These are phyloP conservation scores for Tryphoninae sp. DNA, from an alignment of 2,888 invertebrate genomes.

Conservation along the genomic window DNA sequence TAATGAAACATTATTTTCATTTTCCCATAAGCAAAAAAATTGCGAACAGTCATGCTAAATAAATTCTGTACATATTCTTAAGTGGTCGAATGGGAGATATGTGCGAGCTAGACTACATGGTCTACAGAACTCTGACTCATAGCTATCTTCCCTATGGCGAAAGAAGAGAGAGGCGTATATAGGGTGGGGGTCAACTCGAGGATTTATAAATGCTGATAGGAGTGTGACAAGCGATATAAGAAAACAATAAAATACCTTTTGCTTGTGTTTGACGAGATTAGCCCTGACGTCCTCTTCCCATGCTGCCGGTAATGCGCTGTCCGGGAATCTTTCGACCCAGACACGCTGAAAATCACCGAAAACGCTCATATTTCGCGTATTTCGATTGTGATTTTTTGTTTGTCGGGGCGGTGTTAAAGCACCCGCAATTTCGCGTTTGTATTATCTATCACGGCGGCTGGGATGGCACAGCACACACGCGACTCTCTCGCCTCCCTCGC, in stretches of 20 bases:
- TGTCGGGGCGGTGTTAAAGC: not conserved
- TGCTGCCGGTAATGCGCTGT: conserved; percentile 93
- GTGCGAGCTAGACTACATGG: not conserved
- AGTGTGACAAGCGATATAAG: not conserved
- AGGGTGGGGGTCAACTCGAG: not conserved
- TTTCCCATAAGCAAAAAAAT: not conserved
- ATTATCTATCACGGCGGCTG: not conserved
- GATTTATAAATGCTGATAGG: not conserved
- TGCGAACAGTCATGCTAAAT: not conserved
- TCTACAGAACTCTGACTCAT: conserved; percentile 19
- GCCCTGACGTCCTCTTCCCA: conserved; percentile 97
- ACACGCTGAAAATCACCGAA: conserved; percentile 95
- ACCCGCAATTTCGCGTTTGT: not conserved
- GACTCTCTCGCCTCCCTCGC: conserved; percentile 51
- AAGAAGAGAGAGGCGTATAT: not conserved
- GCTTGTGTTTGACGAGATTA: conserved; percentile 94
- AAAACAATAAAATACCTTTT: conserved; percentile 83
- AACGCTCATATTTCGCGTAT: conserved; percentile 85
- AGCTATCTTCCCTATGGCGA: not conserved
- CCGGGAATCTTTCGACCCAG: conserved; percentile 95
- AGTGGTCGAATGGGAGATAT: not conserved
- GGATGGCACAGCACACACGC: conserved; percentile 26
- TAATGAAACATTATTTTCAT: not conserved
- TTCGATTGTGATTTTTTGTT: not conserved
- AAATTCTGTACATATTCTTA: not conserved